phyloP scores from a whole-genome alignment of 1,140 invertebrate genomes.

The Phymorhynchus buccinoides region DNA sequence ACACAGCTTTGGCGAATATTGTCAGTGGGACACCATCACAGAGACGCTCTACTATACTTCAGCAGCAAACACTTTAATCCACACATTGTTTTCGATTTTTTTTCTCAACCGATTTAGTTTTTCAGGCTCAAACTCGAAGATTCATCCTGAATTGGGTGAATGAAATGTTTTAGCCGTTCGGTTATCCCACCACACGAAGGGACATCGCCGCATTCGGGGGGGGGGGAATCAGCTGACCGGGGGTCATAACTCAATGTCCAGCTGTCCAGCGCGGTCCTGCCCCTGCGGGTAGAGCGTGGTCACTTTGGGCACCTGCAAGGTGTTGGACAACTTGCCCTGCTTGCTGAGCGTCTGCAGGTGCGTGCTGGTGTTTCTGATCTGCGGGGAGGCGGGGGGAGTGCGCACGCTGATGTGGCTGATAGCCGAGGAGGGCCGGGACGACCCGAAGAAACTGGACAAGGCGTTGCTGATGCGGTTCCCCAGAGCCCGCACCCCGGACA shows the following conservation, averaged over 20 bases:
- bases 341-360: slow-evolving; percentile 24
- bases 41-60: too few relatives aligned
- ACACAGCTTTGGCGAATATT: too few relatives aligned
- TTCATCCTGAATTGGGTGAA: too few relatives aligned
- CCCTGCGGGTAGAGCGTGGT: slow-evolving; percentile 8
- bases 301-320: slow-evolving; percentile 33
- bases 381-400: slow-evolving; percentile 30
- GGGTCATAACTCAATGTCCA: slow-evolving; percentile 32
- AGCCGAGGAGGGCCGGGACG: slow-evolving; percentile 48
- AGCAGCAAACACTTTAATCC: too few relatives aligned
- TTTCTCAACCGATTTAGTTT: too few relatives aligned
- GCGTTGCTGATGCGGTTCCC: slow-evolving; percentile 59
- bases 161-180: too few relatives aligned
- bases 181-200: too few relatives aligned
- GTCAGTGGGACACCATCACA: too few relatives aligned
- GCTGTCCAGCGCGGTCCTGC: background rate
- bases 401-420: slow-evolving; percentile 50
- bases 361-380: background rate
- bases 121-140: too few relatives aligned
- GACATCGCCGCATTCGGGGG: too few relatives aligned
- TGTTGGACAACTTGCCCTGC: slow-evolving; percentile 39
- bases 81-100: too few relatives aligned
- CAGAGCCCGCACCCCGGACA: slow-evolving; percentile 47
- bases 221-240: too few relatives aligned
- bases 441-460: slow-evolving; percentile 61